Conservation (phyloP, 1,140 invertebrate species). For the Trichonephila clavipes region DNA sequence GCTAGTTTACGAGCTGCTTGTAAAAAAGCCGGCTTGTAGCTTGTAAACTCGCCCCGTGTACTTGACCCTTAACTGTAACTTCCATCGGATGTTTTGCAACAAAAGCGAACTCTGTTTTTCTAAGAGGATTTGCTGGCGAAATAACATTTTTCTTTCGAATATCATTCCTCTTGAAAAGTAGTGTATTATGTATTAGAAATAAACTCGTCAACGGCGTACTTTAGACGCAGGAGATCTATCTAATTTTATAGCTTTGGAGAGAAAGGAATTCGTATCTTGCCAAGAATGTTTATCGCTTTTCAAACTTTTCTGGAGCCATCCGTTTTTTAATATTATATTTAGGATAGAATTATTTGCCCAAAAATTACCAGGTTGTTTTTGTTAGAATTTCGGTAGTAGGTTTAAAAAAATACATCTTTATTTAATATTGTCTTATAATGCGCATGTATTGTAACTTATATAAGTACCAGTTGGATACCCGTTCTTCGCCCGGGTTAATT, state of each 20-base stretch:
- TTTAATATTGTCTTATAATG: no score
- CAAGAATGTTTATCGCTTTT: slow-evolving; percentile 5
- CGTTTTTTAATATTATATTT: neutral
- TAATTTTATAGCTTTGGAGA: slow-evolving; percentile 29
- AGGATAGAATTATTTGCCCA: neutral
- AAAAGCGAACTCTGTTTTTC: neutral
- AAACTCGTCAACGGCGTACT: slow-evolving; percentile 44
- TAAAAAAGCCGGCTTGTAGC: no score
- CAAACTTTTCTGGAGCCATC: neutral
- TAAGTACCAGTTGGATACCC: no score
- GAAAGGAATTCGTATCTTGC: neutral
- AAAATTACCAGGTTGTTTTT: no score
- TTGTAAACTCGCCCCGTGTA: no score
- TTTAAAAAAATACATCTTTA: no score
- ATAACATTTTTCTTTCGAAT: neutral
- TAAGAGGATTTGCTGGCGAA: slow-evolving; percentile 24
- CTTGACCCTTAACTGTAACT: slow-evolving; percentile 39
- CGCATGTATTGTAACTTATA: no score
- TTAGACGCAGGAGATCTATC: slow-evolving; percentile 15
- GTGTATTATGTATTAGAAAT: slow-evolving; percentile 43
- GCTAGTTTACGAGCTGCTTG: no score
- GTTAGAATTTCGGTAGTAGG: no score
- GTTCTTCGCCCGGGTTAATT: no score
- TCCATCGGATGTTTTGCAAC: slow-evolving; percentile 22
- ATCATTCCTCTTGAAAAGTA: neutral